Percentiles rank a stretch among this genome's conserved stretches.
phyloP scores from a whole-genome alignment of 2,888 invertebrate species.

The Agrochola lychnidis region DNA sequence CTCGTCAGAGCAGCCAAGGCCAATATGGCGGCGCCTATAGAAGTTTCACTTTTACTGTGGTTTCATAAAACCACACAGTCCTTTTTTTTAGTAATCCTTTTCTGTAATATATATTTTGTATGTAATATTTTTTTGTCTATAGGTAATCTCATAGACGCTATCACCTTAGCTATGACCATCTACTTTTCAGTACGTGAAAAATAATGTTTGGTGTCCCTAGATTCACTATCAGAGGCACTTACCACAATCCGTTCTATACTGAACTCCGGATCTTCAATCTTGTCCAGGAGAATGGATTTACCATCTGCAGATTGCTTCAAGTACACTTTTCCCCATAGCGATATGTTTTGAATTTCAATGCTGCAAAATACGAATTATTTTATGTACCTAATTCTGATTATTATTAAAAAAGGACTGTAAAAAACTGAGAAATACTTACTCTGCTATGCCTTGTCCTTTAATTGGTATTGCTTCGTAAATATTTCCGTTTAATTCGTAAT shows the following conservation, averaged over 20 bases:
- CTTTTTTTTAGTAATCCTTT: too few relatives aligned
- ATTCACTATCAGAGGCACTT: conserved; percentile 9
- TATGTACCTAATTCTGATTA: not conserved
- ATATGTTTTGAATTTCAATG: conserved; percentile 69
- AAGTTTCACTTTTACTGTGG: too few relatives aligned
- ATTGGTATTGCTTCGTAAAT: conserved; percentile 73
- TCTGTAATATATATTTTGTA: too few relatives aligned
- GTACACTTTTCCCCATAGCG: conserved; percentile 71
- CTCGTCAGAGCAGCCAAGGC: too few relatives aligned
- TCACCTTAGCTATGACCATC: too few relatives aligned
- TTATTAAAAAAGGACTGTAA: too few relatives aligned
- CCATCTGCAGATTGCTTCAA: conserved; percentile 73
- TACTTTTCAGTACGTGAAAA: not conserved
- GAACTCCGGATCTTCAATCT: conserved; percentile 70
- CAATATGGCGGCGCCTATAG: too few relatives aligned
- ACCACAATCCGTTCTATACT: conserved; percentile 64
- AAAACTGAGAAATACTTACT: conserved; percentile 69
- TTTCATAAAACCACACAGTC: too few relatives aligned
- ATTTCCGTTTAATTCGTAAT: conserved; percentile 76
- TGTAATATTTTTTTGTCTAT: too few relatives aligned
- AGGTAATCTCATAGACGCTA: too few relatives aligned
- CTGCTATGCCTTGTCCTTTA: conserved; percentile 72
- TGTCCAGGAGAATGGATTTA: conserved; percentile 73
- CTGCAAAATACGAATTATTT: conserved; percentile 66
- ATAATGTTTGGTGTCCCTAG: not conserved